phyloP scores from a whole-genome alignment of 2,797 vertebrate species.

The Amblyraja radiata region DNA sequence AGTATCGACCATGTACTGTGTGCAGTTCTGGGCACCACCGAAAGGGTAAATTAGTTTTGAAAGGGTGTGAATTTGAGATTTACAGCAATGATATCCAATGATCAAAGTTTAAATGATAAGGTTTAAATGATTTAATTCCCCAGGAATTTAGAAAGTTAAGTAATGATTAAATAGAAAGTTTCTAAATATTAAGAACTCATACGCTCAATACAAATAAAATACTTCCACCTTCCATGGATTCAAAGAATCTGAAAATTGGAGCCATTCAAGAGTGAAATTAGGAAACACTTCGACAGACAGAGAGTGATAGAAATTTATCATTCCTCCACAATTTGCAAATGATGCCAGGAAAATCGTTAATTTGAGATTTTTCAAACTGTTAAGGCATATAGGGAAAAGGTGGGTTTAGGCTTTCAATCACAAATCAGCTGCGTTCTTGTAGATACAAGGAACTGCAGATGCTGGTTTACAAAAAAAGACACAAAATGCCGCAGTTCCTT shows the following conservation, averaged over 20 bases:
- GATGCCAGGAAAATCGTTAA: neutral
- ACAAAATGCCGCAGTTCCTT: too few relatives aligned
- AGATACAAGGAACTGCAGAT: too few relatives aligned
- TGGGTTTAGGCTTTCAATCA: too few relatives aligned
- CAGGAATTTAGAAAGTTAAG: neutral
- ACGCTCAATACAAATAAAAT: too few relatives aligned
- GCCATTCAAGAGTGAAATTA: neutral
- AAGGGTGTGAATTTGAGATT: neutral
- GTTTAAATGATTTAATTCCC: neutral
- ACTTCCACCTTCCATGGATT: too few relatives aligned
- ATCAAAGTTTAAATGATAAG: neutral
- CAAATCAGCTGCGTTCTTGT: neutral
- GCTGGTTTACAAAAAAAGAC: too few relatives aligned
- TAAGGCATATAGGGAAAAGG: neutral
- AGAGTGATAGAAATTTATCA: neutral
- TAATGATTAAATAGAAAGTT: neutral
- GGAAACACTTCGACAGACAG: neutral
- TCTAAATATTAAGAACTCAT: neutral
- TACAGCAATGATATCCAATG: too few relatives aligned
- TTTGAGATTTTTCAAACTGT: neutral
- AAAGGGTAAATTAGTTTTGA: neutral
- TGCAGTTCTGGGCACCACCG: neutral
- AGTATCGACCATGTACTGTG: too few relatives aligned
- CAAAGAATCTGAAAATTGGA: too few relatives aligned
- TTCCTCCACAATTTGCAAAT: neutral